Base-by-base conservation (phyloP, 2,113 vertebrate genomes). In the Atherinomorus stipes region DNA sequence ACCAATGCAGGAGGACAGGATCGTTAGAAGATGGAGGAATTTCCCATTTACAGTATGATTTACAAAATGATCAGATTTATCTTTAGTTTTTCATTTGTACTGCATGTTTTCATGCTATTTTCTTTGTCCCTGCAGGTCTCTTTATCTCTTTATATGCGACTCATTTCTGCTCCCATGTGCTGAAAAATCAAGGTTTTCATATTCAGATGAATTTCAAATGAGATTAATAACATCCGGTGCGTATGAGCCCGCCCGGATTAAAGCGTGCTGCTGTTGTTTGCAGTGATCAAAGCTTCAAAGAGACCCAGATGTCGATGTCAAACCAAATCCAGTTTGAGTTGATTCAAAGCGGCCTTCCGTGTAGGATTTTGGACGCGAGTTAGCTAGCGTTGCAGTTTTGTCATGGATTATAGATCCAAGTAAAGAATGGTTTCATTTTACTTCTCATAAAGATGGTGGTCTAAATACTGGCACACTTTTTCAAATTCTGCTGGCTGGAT, bases 241-340 rank as follows among this genome's bases (percentile, higher is more conserved):
- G 11, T 2, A 1, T n/a, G 53, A 28, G 57, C 51, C 45, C 66
- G 57, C 61, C 15, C 23, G 57, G 66, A 76, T 68, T 47, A 28
- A 68, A 56, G 26, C 37, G 40, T 13, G n/a, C 3, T 6, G 16
- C 65, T 57, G 22, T 19, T 58, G 15, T 31, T 47, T 7, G 42
- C 21, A 54, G 38, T 54, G 38, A 72, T 66, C 53, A 65, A 65
- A 66, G 69, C 61, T 47, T 71, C 68, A 53, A 42, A 66, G 53
- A 44, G 37, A 60, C 25, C 45, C 63, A 60, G 23, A 45, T 60
- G 37, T 60, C 28, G 63, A 31, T 52, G 34, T 44, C 28, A n/a
- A 53, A 53, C 49, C 50, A 42, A 61, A 61, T 52, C 57, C 21
- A 25, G 21, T 66, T 38, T 40, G 21, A 34, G 18, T 68, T 11